Percentiles rank a stretch among this genome's conserved stretches.
phyloP scores from a whole-genome alignment of 2,797 vertebrate genomes.

The Acanthopagrus latus region DNA sequence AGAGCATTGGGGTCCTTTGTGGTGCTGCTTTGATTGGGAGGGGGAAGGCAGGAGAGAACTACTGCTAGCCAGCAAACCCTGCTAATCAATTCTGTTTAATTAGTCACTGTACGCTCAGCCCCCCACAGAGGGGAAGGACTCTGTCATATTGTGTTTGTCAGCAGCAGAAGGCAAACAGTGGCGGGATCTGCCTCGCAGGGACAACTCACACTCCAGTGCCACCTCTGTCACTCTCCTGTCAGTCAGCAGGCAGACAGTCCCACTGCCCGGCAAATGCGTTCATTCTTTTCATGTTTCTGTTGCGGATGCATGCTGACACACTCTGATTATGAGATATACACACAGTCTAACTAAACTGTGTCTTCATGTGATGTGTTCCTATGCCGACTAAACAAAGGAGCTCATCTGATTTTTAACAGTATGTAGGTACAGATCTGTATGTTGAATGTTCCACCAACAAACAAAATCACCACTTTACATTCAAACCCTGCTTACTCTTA shows the following conservation, averaged over 20 bases:
- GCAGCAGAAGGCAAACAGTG: conserved; percentile 48
- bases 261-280: conserved; percentile 40
- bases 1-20: conserved; percentile 59
- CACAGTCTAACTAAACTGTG: neutral
- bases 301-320: conserved; percentile 35
- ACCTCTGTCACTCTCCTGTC: conserved; percentile 78
- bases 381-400: conserved; percentile 14
- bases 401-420: conserved; percentile 10
- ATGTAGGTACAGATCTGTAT: conserved; percentile 12
- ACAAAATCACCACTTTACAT: conserved; percentile 37
- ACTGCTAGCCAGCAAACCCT: conserved; percentile 66
- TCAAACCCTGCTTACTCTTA: conserved; percentile 51
- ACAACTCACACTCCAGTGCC: conserved; percentile 76
- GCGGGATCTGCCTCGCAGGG: conserved; percentile 74
- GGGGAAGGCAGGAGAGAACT: conserved; percentile 28
- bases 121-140: conserved; percentile 65
- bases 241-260: conserved; percentile 68
- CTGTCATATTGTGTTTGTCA: conserved; percentile 85
- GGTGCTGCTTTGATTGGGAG: conserved; percentile 51
- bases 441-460: conserved; percentile 30
- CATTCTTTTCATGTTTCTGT: conserved; percentile 36
- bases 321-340: conserved; percentile 40
- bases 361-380: neutral
- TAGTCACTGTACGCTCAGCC: conserved; percentile 76
- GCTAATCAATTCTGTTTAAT: conserved; percentile 86